Evolutionary conservation across 2,797 vertebrate species (phyloP), one percentile per base, ranked within the genome.

Genomic region (Taenioides sp.): DNA sequence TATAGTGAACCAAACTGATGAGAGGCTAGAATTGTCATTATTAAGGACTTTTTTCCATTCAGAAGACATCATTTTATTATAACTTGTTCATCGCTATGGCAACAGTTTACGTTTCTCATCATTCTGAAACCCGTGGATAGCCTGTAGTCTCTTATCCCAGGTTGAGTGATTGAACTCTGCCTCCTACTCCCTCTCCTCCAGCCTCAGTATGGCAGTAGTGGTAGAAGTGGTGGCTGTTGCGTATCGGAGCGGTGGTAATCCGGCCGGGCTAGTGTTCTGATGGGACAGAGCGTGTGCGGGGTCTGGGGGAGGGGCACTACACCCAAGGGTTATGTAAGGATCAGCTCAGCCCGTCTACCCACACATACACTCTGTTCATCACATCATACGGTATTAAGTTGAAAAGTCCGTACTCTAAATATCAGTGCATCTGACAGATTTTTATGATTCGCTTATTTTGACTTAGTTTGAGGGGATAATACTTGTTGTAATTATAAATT

Each of bases 291-390:
- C 3, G 63, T 49, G 63, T 49, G 5, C 23, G 43, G 62, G 43
- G 40, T 16, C 63, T 22, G 22, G 63, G 63, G 63, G 63, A 65
- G 43, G 63, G 63, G 63, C 63, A 17, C 31, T 7, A 22, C 23
- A 49, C 40, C 14, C 40, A n/a, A 27, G 63, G 63, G 63, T 65
- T 65, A 65, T 65, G 22, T 65, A 65, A 65, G 63, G 63, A 20
- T 65, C 63, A 65, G 63, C 43, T 65, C 50, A 11, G 22, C 43
- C 23, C 49, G 63, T 18, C 40, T 27, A 23, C 23, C 22, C 63
- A 43, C 63, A 43, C 54, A 23, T 14, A 57, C 14, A 55, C 37
- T 40, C n/a, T 62, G 17, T 37, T 40, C 7, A 22, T 63, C 31
- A 22, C 16, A n/a, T 37, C 28, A 34, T 31, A 63, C 22, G 18